Conservation (phyloP, 2,888 invertebrate genomes). For the Meteorus colon region DNA sequence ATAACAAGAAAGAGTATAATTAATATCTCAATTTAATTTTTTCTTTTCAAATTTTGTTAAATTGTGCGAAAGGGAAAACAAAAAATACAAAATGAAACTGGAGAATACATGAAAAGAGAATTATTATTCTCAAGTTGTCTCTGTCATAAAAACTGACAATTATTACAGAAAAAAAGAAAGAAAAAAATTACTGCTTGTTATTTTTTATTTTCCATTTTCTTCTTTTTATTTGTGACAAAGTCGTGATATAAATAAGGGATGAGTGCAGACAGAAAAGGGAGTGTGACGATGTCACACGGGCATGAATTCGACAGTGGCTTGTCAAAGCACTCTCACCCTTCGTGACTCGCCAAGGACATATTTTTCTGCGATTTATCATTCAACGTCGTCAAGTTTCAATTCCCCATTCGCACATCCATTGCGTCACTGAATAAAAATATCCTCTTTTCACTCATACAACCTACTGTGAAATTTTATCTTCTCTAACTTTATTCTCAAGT, state of each 20-base stretch:
- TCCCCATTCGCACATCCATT: not conserved
- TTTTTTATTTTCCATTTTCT: not conserved
- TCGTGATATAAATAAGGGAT: constrained; percentile 28
- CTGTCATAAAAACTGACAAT: constrained; percentile 1
- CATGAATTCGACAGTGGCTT: constrained; percentile 15
- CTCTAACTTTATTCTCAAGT: not conserved
- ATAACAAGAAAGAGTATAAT: too few relatives aligned
- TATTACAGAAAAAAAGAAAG: constrained; percentile 4
- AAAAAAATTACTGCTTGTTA: constrained; percentile 7
- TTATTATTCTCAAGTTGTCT: constrained; percentile 1
- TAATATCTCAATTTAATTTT: too few relatives aligned
- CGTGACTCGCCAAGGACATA: not conserved
- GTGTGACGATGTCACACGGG: constrained; percentile 4
- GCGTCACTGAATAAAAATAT: not conserved
- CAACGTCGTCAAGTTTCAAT: not conserved
- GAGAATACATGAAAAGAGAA: not conserved
- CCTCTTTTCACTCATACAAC: not conserved
- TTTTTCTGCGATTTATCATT: constrained; percentile 14
- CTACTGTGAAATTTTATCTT: not conserved
- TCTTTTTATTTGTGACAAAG: constrained; percentile 5
- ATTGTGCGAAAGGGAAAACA: not conserved
- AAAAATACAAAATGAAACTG: not conserved
- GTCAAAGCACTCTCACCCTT: not conserved
- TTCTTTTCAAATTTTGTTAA: too few relatives aligned
- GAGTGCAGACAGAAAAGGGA: constrained; percentile 14